Conservation (phyloP, 2,888 invertebrate species). For the Bombylius discolor region DNA sequence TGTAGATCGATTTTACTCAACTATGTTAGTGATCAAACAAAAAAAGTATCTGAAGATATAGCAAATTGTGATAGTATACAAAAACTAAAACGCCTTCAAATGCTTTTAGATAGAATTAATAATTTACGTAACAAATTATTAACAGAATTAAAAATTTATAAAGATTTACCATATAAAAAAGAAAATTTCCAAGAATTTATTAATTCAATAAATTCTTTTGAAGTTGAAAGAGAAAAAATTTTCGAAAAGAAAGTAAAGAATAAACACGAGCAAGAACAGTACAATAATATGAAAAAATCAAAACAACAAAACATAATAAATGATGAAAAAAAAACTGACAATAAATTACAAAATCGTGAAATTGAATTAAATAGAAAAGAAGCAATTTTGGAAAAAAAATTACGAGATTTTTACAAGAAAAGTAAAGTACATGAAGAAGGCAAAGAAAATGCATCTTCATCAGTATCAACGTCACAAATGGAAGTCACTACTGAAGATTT, state of each 20-base stretch:
- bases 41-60: constrained; percentile 26
- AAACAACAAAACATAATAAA: not conserved
- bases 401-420: constrained; percentile 20
- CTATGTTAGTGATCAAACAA: constrained; percentile 29
- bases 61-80: constrained; percentile 17
- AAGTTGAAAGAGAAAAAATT: constrained; percentile 25
- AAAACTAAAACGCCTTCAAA: constrained; percentile 22
- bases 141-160: constrained; percentile 21
- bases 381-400: constrained; percentile 18
- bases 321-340: constrained; percentile 5
- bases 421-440: not conserved
- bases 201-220: constrained; percentile 21
- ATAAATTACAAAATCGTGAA: constrained; percentile 18
- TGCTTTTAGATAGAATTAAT: constrained; percentile 26
- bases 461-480: no score
- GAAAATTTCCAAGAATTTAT: constrained; percentile 8
- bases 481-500: no score
- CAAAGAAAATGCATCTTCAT: not conserved
- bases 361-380: constrained; percentile 26
- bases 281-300: no score
- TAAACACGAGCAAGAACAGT: not conserved
- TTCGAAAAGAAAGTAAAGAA: constrained; percentile 9
- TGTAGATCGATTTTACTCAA: constrained; percentile 28
- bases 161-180: constrained; percentile 4
- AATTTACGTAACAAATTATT: constrained; percentile 23